Percentiles rank a stretch among this genome's conserved stretches.
phyloP scores from a whole-genome alignment of 1,140 invertebrate genomes.

The Gryon sp. region DNA sequence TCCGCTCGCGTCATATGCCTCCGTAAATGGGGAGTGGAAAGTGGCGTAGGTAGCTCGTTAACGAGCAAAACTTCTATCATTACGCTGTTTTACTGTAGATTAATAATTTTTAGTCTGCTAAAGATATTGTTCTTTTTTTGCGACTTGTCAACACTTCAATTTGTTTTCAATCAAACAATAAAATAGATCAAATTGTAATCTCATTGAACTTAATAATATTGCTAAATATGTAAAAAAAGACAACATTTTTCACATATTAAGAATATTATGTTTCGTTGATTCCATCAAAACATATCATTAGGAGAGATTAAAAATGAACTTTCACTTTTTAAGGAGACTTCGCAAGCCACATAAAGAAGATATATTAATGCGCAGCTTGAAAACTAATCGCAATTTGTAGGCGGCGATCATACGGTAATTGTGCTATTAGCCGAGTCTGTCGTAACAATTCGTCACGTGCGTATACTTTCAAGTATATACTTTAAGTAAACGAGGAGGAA shows the following conservation, averaged over 20 bases:
- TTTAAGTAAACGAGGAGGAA: conserved; percentile 58
- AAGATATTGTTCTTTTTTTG: too few species aligned
- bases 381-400: conserved; percentile 47
- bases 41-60: conserved; percentile 49
- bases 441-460: conserved; percentile 50
- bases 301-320: too few species aligned
- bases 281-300: too few species aligned
- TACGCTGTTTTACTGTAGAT: conserved; percentile 27
- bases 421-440: conserved; percentile 40
- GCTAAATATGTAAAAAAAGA: too few species aligned
- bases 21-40: conserved; percentile 50
- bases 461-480: too few species aligned
- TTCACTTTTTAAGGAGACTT: not conserved
- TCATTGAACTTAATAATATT: too few species aligned
- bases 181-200: too few species aligned
- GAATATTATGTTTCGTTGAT: not conserved
- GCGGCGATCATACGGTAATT: conserved; percentile 45
- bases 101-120: conserved; percentile 20
- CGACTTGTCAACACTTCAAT: too few species aligned
- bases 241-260: too few species aligned
- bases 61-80: conserved; percentile 56
- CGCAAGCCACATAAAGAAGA: not conserved
- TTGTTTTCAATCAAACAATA: too few species aligned
- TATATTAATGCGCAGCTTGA: conserved; percentile 10
- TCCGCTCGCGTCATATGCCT: conserved; percentile 40